Base-by-base conservation (phyloP, 1,140 invertebrate species). In the Acyrthosiphon pisum region DNA sequence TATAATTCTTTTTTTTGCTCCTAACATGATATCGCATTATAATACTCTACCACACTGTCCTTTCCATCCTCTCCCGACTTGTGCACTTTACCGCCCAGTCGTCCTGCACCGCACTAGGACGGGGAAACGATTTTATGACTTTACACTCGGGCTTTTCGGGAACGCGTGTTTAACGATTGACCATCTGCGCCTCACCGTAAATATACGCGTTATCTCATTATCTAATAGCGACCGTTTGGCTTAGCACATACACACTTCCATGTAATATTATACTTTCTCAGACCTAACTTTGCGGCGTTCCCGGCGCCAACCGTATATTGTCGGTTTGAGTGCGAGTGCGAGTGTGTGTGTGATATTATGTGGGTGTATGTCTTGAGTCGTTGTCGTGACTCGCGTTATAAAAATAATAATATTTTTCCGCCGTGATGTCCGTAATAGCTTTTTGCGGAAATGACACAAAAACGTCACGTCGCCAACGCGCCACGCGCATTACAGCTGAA, bases 91-190 rank as follows among this genome's bases (percentile, higher is more conserved):
- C n/a, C n/a, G 6, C 0, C 22, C 50, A 23, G 22, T 11, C 9
- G 22, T n/a, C 2, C 22, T 41, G 41, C 41, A 0, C 83, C 18
- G 1, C 6, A 22, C 86, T 20, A 4, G 86, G 30, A 11, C 50
- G 14, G 48, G 46, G 4, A 88, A 88, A 88, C n/a, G 87, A 23
- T 37, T 88, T 88, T 53, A 88, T n/a, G 87, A 88, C 22, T 89
- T 89, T 53, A 37, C 35, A 37, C 22, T 37, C 1, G 48, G 35
- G 50, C 35, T 53, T 89, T 53, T 37, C n/a, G 87, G n/a, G 48
- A 35, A 88, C 18, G 35, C 48, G 87, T 53, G 48, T 53, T 88
- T 37, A 56, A 89, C 48, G 48, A 37, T 89, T 53, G 48, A 20
- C 48, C 30, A 88, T 37, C 87, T 53, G 87, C 87, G 14, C 37